These are phyloP conservation scores for Bombus waltoni DNA, from an alignment of 1,140 invertebrate species.

Conservation along the genomic window DNA sequence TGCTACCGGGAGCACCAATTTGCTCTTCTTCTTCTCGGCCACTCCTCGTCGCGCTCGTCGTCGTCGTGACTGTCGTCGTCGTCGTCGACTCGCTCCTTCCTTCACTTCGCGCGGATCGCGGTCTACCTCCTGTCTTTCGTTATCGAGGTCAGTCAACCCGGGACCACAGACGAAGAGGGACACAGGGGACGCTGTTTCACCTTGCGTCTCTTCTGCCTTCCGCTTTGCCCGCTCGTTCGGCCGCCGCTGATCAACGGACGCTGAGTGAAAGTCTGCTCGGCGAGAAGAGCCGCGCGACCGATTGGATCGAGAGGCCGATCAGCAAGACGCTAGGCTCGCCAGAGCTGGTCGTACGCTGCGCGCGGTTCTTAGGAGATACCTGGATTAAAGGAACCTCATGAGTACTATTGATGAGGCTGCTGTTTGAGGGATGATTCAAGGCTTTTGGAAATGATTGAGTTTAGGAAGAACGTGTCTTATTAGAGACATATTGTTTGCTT, in stretches of 20 bases:
- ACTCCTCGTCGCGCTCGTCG: slow-evolving; percentile 75
- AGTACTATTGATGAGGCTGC: not conserved
- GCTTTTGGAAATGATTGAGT: too few species aligned
- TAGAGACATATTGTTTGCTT: too few species aligned
- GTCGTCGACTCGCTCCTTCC: slow-evolving; percentile 45
- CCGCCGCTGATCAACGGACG: slow-evolving; percentile 34
- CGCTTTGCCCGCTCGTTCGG: slow-evolving; percentile 43
- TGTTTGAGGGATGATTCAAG: too few species aligned
- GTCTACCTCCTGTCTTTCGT: slow-evolving; percentile 15
- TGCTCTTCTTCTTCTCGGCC: slow-evolving; percentile 83
- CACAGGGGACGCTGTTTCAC: slow-evolving; percentile 11
- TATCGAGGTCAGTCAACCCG: slow-evolving; percentile 42
- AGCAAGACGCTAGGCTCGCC: not conserved
- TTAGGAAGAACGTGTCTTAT: too few species aligned
- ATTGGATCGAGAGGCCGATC: not conserved
- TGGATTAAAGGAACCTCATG: not conserved
- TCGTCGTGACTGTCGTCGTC: slow-evolving; percentile 58
- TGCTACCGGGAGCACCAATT: slow-evolving; percentile 81
- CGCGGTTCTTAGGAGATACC: not conserved
- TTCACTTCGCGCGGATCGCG: slow-evolving; percentile 36
- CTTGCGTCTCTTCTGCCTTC: slow-evolving; percentile 49
- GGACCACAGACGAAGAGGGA: slow-evolving; percentile 20
- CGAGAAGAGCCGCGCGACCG: slow-evolving; percentile 10
- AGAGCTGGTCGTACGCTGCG: not conserved
- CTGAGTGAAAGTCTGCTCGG: slow-evolving; percentile 54